Percentiles rank a stretch among this genome's conserved stretches.
phyloP scores from a whole-genome alignment of 2,113 vertebrate genomes.

The Mungos mungo region DNA sequence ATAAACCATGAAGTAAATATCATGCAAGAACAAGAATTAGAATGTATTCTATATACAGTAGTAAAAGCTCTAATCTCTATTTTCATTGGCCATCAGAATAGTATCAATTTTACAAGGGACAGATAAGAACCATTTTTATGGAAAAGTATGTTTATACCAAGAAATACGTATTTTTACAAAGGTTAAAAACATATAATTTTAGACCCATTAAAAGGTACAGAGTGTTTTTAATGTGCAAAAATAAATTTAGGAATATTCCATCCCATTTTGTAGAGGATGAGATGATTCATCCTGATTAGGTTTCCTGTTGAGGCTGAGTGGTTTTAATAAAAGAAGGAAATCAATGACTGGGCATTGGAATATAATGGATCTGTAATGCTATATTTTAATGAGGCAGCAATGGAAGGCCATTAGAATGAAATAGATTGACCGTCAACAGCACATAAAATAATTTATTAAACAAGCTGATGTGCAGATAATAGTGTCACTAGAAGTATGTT shows the following conservation, averaged over 20 bases:
- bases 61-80: not conserved
- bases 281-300: conserved; percentile 60
- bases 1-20: not conserved
- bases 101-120: not conserved
- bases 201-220: not conserved
- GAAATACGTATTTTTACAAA: not conserved
- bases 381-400: conserved; percentile 69
- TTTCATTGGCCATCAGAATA: not conserved
- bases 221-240: conserved; percentile 23
- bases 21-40: not conserved
- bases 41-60: not conserved
- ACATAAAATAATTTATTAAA: conserved; percentile 70
- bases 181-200: not conserved
- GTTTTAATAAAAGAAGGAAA: conserved; percentile 69
- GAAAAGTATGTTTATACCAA: not conserved
- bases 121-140: not conserved
- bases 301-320: conserved; percentile 57
- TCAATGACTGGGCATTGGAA: conserved; percentile 58
- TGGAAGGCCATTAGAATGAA: conserved; percentile 63
- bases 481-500: not conserved
- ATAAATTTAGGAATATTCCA: conserved; percentile 50
- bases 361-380: conserved; percentile 67
- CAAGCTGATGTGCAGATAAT: conserved; percentile 10
- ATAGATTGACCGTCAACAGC: conserved; percentile 46
- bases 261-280: not conserved